Percentiles rank a stretch among this genome's conserved stretches.
Conservation (phyloP, 2,888 invertebrate species). For the Drosophila mayaguana region DNA sequence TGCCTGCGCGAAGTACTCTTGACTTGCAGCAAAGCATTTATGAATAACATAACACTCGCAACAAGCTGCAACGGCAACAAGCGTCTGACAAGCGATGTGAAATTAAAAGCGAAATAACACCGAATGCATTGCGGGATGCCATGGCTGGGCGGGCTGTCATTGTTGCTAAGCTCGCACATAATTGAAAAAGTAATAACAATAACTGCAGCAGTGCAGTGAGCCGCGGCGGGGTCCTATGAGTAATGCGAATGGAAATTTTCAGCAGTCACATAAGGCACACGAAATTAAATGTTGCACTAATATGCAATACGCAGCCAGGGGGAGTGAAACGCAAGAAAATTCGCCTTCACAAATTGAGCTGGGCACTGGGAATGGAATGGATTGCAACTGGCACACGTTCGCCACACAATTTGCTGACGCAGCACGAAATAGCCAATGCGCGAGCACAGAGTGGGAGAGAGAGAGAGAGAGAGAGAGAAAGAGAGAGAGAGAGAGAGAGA, state of each 20-base stretch:
- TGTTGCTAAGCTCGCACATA: constrained; percentile 45
- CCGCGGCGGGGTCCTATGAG: constrained; percentile 26
- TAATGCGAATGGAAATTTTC: constrained; percentile 20
- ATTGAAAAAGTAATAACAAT: constrained; percentile 65
- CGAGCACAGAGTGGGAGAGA: not conserved
- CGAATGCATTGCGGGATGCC: constrained; percentile 5
- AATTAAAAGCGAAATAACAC: constrained; percentile 71
- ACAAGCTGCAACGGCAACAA: constrained; percentile 9
- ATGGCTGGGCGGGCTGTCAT: not conserved
- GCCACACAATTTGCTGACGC: constrained; percentile 66
- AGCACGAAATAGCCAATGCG: constrained; percentile 34
- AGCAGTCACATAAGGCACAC: constrained; percentile 28
- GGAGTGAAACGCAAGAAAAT: constrained; percentile 15
- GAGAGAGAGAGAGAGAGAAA: not conserved
- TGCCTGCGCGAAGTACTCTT: constrained; percentile 32
- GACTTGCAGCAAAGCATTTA: constrained; percentile 62
- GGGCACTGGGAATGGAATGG: constrained; percentile 7
- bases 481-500: not conserved
- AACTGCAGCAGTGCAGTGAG: constrained; percentile 2
- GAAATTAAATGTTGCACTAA: constrained; percentile 37
- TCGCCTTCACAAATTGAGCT: constrained; percentile 27
- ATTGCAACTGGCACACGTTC: constrained; percentile 53
- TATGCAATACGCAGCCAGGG: constrained; percentile 23
- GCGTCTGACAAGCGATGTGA: constrained; percentile 50
- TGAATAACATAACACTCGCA: constrained; percentile 67